Conservation (phyloP, 2,797 vertebrate species). For the Synaphobranchus kaupii region DNA sequence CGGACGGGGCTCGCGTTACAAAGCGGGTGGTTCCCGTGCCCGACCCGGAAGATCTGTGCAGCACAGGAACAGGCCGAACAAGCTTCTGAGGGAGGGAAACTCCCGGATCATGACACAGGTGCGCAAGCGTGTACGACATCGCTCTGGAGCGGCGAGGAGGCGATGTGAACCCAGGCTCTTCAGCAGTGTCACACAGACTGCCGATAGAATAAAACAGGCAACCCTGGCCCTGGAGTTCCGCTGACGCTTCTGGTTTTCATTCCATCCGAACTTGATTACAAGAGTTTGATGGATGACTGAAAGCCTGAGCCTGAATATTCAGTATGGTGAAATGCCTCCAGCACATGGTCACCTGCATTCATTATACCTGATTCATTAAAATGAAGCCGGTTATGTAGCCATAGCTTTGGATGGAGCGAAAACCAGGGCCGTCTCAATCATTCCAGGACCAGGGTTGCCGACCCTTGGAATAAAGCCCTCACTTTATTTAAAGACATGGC, state of each 20-base stretch:
- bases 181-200: neutral
- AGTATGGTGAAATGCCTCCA: too few relatives aligned
- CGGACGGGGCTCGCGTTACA: constrained; percentile 12
- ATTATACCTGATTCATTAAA: too few relatives aligned
- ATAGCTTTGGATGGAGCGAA: too few relatives aligned
- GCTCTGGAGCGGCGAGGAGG: neutral
- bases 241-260: too few relatives aligned
- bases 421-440: too few relatives aligned
- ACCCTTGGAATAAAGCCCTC: neutral
- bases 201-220: neutral
- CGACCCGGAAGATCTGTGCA: constrained; percentile 47
- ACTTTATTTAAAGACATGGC: neutral
- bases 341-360: too few relatives aligned
- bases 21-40: constrained; percentile 44
- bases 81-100: constrained; percentile 35
- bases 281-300: too few relatives aligned
- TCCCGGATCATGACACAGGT: constrained; percentile 36
- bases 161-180: neutral
- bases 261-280: too few relatives aligned
- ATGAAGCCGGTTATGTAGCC: too few relatives aligned
- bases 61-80: constrained; percentile 23
- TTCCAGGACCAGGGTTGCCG: too few relatives aligned
- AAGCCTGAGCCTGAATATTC: too few relatives aligned
- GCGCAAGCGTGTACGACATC: neutral
- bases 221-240: neutral